Percentiles rank a stretch among this genome's conserved stretches.
Conservation (phyloP, 2,797 vertebrate genomes). For the Huso huso region DNA sequence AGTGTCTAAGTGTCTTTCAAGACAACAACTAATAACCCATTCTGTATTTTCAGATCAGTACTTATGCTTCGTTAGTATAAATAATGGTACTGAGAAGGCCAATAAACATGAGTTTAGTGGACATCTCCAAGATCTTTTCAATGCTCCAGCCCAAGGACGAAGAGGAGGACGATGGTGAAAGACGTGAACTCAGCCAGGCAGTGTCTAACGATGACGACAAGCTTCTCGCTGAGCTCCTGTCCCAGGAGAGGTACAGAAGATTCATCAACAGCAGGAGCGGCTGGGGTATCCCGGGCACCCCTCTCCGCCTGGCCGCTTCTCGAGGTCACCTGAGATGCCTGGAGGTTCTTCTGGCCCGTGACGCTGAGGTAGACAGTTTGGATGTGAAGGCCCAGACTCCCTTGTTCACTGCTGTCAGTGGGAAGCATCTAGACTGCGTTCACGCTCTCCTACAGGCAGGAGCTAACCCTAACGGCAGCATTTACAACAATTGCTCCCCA, state of each 20-base stretch:
- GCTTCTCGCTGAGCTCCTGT: constrained; percentile 62
- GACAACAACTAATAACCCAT: background rate
- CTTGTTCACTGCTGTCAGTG: constrained; percentile 80
- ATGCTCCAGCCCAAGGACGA: constrained; percentile 78
- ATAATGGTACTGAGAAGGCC: constrained; percentile 42
- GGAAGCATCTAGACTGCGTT: constrained; percentile 80
- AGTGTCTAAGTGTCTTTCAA: no score
- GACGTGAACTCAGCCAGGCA: constrained; percentile 66
- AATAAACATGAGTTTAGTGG: constrained; percentile 80
- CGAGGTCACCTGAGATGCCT: constrained; percentile 70
- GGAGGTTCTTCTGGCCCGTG: constrained; percentile 68
- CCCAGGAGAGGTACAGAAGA: constrained; percentile 65
- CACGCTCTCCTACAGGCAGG: constrained; percentile 72
- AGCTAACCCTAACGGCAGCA: constrained; percentile 77
- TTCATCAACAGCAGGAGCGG: constrained; percentile 76
- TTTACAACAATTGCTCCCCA: constrained; percentile 85
- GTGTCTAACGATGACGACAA: constrained; percentile 59
- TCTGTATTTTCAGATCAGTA: constrained; percentile 42
- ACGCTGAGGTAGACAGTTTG: constrained; percentile 80
- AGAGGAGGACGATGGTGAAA: constrained; percentile 53
- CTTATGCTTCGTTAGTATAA: constrained; percentile 34
- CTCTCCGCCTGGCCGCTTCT: constrained; percentile 73
- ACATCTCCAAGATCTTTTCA: constrained; percentile 89
- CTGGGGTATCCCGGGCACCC: constrained; percentile 84
- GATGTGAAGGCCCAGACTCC: constrained; percentile 94